Conservation (phyloP, 2,113 vertebrate species). For the Litocranius walleri region DNA sequence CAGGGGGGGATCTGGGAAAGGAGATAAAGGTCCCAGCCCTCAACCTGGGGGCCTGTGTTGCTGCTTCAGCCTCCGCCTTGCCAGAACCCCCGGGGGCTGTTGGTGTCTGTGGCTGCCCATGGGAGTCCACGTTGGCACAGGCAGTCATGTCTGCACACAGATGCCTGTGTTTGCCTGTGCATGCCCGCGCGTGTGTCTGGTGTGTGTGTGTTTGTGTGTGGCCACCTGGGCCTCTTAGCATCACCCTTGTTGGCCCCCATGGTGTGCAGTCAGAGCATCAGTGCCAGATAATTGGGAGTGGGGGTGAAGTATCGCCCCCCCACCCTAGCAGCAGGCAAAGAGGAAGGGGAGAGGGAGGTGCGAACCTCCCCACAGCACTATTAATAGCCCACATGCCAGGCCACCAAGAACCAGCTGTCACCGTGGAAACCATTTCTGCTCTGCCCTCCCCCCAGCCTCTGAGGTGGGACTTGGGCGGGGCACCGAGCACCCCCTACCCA, state of each 20-base stretch:
- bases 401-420: constrained; percentile 78
- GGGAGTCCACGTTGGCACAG: background rate
- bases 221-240: background rate
- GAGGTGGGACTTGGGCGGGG: constrained; percentile 66
- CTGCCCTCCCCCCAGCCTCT: constrained; percentile 55
- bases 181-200: background rate
- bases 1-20: background rate
- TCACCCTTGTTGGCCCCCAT: background rate
- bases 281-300: background rate
- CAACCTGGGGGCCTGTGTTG: background rate
- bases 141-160: background rate
- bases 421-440: constrained; percentile 74
- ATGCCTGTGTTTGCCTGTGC: constrained; percentile 36
- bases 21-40: background rate
- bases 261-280: background rate
- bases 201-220: background rate
- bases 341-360: constrained; percentile 73
- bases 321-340: constrained; percentile 60
- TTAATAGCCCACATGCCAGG: constrained; percentile 78
- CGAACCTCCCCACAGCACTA: constrained; percentile 74
- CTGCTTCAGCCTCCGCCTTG: background rate
- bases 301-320: background rate
- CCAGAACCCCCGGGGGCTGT: background rate
- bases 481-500: constrained; percentile 47
- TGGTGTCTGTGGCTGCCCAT: background rate